Evolutionary conservation across 1,140 invertebrate genomes (phyloP).

Genomic region (Aphelenchoides avenae): DNA sequence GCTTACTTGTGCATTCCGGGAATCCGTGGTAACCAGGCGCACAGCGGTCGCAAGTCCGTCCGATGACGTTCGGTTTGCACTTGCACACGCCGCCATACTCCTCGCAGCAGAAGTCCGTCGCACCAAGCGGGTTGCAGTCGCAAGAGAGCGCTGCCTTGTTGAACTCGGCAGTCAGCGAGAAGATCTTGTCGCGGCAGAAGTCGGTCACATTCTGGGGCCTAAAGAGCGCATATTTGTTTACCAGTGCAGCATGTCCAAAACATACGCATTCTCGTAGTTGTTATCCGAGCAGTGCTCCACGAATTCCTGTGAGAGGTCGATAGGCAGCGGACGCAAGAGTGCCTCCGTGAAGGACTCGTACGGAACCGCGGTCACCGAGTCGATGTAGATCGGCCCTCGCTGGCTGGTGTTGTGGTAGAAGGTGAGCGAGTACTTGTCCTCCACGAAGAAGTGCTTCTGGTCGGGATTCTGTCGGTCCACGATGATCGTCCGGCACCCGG

Average conservation of each 20-base stretch:
- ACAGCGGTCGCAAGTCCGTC: conserved; percentile 80
- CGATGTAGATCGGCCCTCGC: conserved; percentile 57
- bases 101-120: conserved; percentile 24
- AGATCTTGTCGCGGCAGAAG: conserved; percentile 82
- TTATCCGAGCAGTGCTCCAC: conserved; percentile 72
- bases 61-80: conserved; percentile 88
- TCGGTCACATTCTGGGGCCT: conserved; percentile 47
- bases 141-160: conserved; percentile 87
- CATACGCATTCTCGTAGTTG: conserved; percentile 47
- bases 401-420: conserved; percentile 65
- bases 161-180: conserved; percentile 86
- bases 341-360: conserved; percentile 70
- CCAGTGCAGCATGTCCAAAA: too few relatives aligned
- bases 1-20: conserved; percentile 72
- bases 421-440: conserved; percentile 57
- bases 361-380: conserved; percentile 59
- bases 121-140: conserved; percentile 76
- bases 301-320: conserved; percentile 84
- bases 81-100: conserved; percentile 82
- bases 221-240: too few relatives aligned
- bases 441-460: conserved; percentile 44
- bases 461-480: conserved; percentile 31
- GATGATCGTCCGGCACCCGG: conserved; percentile 80
- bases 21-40: conserved; percentile 88
- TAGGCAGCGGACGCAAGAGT: conserved; percentile 66